Evolutionary conservation across 2,888 invertebrate species (phyloP).

Genomic region (Tromatobia lineatoria): DNA sequence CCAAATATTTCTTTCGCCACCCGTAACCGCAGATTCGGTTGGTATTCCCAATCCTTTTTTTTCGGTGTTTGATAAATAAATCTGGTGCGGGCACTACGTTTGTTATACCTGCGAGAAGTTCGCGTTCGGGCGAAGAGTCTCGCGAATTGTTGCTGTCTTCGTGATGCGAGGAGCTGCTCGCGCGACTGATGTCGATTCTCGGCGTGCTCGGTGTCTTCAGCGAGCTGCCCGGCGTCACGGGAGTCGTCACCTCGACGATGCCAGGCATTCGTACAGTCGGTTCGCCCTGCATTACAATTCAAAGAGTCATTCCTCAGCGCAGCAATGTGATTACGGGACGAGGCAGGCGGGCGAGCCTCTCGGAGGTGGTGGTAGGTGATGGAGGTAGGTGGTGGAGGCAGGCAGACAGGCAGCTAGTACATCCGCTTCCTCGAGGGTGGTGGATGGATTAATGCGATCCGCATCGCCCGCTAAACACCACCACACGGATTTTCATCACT

Average conservation of each 20-base stretch:
- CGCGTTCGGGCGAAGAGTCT: conserved; percentile 94
- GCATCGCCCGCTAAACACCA: conserved; percentile 39
- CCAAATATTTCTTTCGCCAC: no score
- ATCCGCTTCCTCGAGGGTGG: conserved; percentile 60
- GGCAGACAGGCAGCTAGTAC: conserved; percentile 59
- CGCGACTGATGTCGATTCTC: conserved; percentile 95
- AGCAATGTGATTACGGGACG: conserved; percentile 45
- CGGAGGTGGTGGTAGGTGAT: conserved; percentile 60
- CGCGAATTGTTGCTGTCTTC: conserved; percentile 89
- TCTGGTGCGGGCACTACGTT: conserved; percentile 9
- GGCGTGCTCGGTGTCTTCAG: conserved; percentile 91
- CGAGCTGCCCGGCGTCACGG: conserved; percentile 82
- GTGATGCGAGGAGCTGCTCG: conserved; percentile 95
- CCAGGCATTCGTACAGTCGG: conserved; percentile 84
- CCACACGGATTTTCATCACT: conserved; percentile 47
- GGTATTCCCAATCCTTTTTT: no score
- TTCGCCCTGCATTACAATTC: conserved; percentile 82
- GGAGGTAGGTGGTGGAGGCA: conserved; percentile 49
- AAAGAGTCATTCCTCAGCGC: conserved; percentile 70
- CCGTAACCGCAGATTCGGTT: no score
- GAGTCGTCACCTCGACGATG: conserved; percentile 85
- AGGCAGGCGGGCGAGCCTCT: conserved; percentile 34
- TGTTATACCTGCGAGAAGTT: conserved; percentile 89
- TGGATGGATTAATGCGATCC: conserved; percentile 49
- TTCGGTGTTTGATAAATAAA: no score